Conservation (phyloP, 2,888 invertebrate genomes). For the Timandra comae region DNA sequence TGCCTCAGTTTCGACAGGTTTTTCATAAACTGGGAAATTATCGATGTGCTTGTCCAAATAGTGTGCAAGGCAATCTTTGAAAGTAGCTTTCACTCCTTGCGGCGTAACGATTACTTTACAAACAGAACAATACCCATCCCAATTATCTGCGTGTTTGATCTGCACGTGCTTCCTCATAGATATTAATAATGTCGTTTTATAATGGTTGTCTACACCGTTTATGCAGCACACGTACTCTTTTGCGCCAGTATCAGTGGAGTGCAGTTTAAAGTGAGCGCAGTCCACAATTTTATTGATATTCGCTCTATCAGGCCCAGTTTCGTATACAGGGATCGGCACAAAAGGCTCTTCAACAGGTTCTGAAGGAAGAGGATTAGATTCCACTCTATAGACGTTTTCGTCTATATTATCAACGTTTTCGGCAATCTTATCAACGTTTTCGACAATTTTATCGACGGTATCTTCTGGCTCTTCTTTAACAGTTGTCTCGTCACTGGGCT, state of each 20-base stretch:
- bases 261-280: slow-evolving; percentile 56
- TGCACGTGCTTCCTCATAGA: slow-evolving; percentile 67
- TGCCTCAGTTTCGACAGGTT: slow-evolving; percentile 14
- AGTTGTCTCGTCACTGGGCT: slow-evolving; percentile 13
- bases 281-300: slow-evolving; percentile 28
- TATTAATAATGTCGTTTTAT: slow-evolving; percentile 55
- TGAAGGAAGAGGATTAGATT: no score
- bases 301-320: no score
- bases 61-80: slow-evolving; percentile 61
- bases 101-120: slow-evolving; percentile 67
- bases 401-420: no score
- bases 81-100: slow-evolving; percentile 44
- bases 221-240: slow-evolving; percentile 65
- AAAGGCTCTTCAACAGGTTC: no score
- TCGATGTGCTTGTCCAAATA: slow-evolving; percentile 60
- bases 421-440: no score
- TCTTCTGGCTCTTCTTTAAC: slow-evolving; percentile 22
- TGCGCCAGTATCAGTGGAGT: slow-evolving; percentile 36
- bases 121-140: slow-evolving; percentile 75
- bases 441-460: no score
- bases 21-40: slow-evolving; percentile 49
- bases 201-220: slow-evolving; percentile 50
- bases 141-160: slow-evolving; percentile 54
- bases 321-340: no score
- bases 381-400: no score